A percentile compares a stretch with the other conserved stretches of the same genome.
Evolutionary conservation across 2,797 vertebrate genomes (phyloP).

Genomic region (Anguilla obscura): DNA sequence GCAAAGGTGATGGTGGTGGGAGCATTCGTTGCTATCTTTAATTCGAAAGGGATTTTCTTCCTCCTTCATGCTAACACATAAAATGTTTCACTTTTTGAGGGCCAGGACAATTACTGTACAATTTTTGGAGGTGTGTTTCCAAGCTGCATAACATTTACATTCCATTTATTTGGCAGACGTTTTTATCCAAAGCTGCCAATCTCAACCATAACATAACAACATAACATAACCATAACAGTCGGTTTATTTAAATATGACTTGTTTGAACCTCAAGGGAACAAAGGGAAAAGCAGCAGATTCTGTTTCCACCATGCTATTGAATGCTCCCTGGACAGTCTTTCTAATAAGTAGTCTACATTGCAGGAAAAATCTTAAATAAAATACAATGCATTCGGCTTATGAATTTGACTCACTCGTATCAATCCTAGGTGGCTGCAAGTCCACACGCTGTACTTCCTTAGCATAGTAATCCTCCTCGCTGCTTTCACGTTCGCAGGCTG

Average conservation of each 20-base stretch:
- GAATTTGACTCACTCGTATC: constrained; percentile 70
- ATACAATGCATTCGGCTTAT: background rate
- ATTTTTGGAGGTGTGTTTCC: background rate
- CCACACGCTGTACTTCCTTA: constrained; percentile 79
- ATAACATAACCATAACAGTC: too few relatives aligned
- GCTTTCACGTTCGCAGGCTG: constrained; percentile 75
- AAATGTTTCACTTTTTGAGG: background rate
- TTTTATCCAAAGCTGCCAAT: too few relatives aligned
- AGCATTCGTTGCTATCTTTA: background rate
- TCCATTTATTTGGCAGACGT: background rate
- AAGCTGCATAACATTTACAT: background rate
- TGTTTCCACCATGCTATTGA: background rate
- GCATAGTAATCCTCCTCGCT: constrained; percentile 84
- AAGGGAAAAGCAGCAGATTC: background rate
- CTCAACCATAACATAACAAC: too few relatives aligned
- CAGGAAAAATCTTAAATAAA: background rate
- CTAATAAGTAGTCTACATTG: background rate
- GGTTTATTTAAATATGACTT: background rate
- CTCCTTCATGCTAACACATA: background rate
- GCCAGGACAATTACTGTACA: background rate
- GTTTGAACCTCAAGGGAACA: background rate
- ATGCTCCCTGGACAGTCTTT: background rate
- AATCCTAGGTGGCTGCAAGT: constrained; percentile 70
- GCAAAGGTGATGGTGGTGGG: background rate
- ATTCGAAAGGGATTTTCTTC: background rate